Conservation (phyloP, 2,797 vertebrate species). For the Glyptemys insculpta region DNA sequence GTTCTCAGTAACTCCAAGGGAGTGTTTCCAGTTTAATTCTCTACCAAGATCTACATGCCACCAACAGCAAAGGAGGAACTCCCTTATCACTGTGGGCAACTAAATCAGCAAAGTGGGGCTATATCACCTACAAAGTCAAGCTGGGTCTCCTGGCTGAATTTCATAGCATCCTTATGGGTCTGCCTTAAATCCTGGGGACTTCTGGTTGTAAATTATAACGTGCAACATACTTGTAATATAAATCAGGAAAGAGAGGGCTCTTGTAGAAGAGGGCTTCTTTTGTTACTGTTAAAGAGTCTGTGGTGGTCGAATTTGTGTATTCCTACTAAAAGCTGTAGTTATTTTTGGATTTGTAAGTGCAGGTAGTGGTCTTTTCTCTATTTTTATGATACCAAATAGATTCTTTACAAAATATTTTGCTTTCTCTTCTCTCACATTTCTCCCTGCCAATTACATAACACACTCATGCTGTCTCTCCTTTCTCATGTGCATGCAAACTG, state of each 20-base stretch:
- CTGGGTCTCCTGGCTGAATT: not conserved
- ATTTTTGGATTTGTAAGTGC: conserved; percentile 73
- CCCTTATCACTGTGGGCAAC: not conserved
- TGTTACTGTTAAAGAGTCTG: conserved; percentile 71
- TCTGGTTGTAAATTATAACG: conserved; percentile 52
- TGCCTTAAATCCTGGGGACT: conserved; percentile 42
- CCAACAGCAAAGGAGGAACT: not conserved
- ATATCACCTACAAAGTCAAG: not conserved
- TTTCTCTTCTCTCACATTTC: fast-evolving
- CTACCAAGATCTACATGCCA: not conserved
- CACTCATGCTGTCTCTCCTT: not conserved
- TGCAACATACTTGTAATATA: conserved; percentile 55
- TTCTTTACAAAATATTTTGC: conserved; percentile 34
- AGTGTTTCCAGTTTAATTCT: not conserved
- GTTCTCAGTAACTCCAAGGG: not conserved
- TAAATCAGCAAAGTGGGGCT: not conserved
- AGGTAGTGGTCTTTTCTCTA: not conserved
- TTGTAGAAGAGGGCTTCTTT: conserved; percentile 70
- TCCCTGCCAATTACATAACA: not conserved
- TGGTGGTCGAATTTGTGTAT: conserved; percentile 49
- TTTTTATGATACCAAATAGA: conserved; percentile 20
- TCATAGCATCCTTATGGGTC: not conserved
- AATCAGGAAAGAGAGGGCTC: conserved; percentile 70
- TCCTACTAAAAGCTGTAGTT: conserved; percentile 55
- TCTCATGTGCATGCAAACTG: not conserved